Percentiles rank a stretch among this genome's conserved stretches.
These are phyloP conservation scores for Chloroclystis v-ata DNA, from an alignment of 2,888 invertebrate species.

Conservation along the genomic window DNA sequence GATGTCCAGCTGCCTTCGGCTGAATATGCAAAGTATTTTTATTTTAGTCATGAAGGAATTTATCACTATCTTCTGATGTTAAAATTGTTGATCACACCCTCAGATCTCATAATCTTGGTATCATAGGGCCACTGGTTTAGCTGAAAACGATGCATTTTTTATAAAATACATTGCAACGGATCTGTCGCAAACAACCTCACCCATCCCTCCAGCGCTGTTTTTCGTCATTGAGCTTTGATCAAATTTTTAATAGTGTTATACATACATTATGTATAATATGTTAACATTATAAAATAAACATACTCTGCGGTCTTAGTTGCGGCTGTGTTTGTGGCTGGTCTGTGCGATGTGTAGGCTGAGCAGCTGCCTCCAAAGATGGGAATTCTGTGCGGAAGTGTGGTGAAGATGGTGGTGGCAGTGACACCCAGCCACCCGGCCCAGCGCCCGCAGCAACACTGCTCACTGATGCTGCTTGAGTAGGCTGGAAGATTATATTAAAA, in stretches of 20 bases:
- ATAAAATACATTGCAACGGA: constrained; percentile 9
- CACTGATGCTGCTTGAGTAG: constrained; percentile 72
- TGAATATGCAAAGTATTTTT: constrained; percentile 36
- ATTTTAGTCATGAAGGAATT: too few species aligned
- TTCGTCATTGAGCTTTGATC: constrained; percentile 14
- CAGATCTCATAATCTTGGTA: constrained; percentile 22
- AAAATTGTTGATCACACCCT: constrained; percentile 3
- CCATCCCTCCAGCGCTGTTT: constrained; percentile 19
- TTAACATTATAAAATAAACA: not conserved
- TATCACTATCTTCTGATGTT: too few species aligned
- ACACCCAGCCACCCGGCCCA: constrained; percentile 68
- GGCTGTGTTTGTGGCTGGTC: constrained; percentile 57
- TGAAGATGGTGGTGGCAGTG: constrained; percentile 83
- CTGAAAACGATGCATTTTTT: constrained; percentile 4
- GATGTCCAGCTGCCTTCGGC: constrained; percentile 94
- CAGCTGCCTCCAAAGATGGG: constrained; percentile 86
- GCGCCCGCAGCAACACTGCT: constrained; percentile 80
- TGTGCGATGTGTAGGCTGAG: constrained; percentile 80
- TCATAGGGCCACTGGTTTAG: constrained; percentile 10
- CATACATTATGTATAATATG: not conserved
- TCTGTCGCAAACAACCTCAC: constrained; percentile 5
- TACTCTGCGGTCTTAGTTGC: constrained; percentile 74
- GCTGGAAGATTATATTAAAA: constrained; percentile 39
- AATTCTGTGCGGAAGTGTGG: constrained; percentile 98
- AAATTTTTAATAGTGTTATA: not conserved